Base-by-base conservation (phyloP, 1,140 invertebrate species). In the Heterodera schachtii region DNA sequence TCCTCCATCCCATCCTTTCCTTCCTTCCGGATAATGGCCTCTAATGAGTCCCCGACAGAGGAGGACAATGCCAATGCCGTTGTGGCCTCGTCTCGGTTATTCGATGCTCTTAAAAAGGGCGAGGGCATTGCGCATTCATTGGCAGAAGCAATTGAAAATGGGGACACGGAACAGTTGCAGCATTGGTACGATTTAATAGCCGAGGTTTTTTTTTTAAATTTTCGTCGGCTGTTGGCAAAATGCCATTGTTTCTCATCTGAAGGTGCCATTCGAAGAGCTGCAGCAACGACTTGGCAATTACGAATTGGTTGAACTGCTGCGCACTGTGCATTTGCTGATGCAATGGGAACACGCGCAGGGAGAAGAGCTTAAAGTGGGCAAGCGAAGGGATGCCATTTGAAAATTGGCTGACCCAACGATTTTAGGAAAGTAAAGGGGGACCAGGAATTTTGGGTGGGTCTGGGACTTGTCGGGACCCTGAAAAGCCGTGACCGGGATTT, bases 291-390 rank as follows among this genome's bases (percentile, higher is more conserved):
- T 88, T 31, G 70, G 79, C 44, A 16, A 46, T 16, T 44, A 70
- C 47, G 75, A 82, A 31, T 9, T 82, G 8, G 46, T 71, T n/a
- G 73, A 78, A 47, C 41, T 88, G 11, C 87, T 83, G 60, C 85
- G 83, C 43, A 84, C 77, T 47, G 60, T 88, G 9, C 81, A 83
- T 75, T 84, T 87, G 78, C 60, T 89, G 31, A 90, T 89, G 88
- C 85, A 89, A 75, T 89, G 81, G 64, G 87, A 89, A 52, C 88
- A 90, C 75, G 86, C 88, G 4, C 80, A 80, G 21, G 86, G 86
- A n/a, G 89, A 90, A 76, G 87, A 88, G 67, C 71, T 90, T n/a
- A 86, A 86, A 21, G 74, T 75, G 13, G 3, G 9, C 64, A 9
- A 41, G 31, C 2, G 46, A 4, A 1, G 19, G 3, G 5, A 19